Evolutionary conservation across 2,888 invertebrate genomes (phyloP).

Genomic region (Camptogramma bilineatum): DNA sequence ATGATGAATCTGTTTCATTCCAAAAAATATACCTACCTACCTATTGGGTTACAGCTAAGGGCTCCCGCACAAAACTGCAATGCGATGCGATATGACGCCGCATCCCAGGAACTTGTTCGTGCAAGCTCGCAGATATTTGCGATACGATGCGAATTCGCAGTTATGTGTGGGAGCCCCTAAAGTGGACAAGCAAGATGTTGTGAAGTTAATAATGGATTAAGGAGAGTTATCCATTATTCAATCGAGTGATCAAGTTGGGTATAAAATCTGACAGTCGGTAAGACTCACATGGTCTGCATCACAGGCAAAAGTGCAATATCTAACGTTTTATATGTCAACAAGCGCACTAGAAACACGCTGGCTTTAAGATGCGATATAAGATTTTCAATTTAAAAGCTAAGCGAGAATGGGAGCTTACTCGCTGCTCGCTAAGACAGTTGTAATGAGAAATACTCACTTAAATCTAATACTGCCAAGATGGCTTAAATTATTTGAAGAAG

Average conservation of each 20-base stretch:
- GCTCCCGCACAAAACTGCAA: too few species aligned
- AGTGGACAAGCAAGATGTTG: too few species aligned
- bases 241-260: background rate
- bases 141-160: too few species aligned
- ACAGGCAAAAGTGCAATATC: constrained; percentile 33
- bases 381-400: constrained; percentile 35
- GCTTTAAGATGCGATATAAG: constrained; percentile 27
- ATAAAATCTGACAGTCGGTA: constrained; percentile 7
- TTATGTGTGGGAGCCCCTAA: too few species aligned
- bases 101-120: too few species aligned
- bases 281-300: constrained; percentile 3
- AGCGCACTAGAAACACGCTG: constrained; percentile 29
- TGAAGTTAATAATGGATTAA: too few species aligned
- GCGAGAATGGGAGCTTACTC: constrained; percentile 5
- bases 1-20: too few species aligned
- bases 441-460: background rate
- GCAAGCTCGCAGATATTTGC: too few species aligned
- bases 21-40: too few species aligned
- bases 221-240: too few species aligned
- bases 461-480: background rate
- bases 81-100: too few species aligned
- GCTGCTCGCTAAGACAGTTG: background rate
- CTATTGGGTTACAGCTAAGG: too few species aligned
- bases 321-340: constrained; percentile 30
- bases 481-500: background rate